A percentile compares a stretch with the other conserved stretches of the same genome.
Conservation (phyloP, 2,888 invertebrate species). For the Spilarctia lutea region DNA sequence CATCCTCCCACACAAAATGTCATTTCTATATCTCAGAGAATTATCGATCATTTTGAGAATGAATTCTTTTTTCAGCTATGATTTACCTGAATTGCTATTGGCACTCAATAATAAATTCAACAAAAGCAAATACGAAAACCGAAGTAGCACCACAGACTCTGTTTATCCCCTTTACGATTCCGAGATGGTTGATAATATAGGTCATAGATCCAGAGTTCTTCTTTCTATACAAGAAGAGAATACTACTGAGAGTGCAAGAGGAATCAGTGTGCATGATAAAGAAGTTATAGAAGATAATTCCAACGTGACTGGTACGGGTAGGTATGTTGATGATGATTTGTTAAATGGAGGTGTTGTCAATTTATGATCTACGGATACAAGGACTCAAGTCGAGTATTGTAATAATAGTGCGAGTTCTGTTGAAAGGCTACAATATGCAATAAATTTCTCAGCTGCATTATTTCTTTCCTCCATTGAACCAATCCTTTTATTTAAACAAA, state of each 20-base stretch:
- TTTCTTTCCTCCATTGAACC: too few relatives aligned
- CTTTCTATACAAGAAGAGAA: conserved; percentile 54
- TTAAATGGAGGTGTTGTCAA: background rate
- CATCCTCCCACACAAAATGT: too few relatives aligned
- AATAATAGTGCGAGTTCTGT: too few relatives aligned
- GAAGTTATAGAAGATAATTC: conserved; percentile 13
- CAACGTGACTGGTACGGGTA: conserved; percentile 33
- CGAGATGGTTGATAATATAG: conserved; percentile 68
- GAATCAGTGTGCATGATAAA: background rate
- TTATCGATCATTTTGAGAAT: too few relatives aligned
- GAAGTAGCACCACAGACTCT: conserved; percentile 23
- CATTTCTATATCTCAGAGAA: too few relatives aligned
- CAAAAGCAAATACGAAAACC: background rate
- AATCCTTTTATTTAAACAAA: too few relatives aligned
- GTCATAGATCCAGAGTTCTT: conserved; percentile 68
- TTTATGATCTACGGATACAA: background rate
- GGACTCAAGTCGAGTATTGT: too few relatives aligned
- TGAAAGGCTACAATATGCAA: too few relatives aligned
- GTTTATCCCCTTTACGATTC: conserved; percentile 59
- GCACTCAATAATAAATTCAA: conserved; percentile 9
- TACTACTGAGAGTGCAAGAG: conserved; percentile 33
- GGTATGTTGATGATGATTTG: conserved; percentile 30
- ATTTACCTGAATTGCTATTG: conserved; percentile 10
- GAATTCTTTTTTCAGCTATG: conserved; percentile 32
- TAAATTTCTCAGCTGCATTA: too few relatives aligned